phyloP scores from a whole-genome alignment of 2,888 invertebrate species.

The Patella caerulea region DNA sequence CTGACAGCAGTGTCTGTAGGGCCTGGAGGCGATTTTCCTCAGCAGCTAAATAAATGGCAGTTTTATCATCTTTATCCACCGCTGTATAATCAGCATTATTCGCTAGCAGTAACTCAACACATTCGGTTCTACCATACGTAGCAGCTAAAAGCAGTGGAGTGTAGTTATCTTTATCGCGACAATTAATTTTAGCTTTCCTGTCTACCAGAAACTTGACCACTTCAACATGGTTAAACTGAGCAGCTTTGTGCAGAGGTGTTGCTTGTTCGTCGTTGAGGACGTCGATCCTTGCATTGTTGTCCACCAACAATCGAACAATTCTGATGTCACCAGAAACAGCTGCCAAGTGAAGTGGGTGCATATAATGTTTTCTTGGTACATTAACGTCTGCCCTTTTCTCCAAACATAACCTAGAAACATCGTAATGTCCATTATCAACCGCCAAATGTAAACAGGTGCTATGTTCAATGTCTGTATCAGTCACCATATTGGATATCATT shows the following conservation, averaged over 20 bases:
- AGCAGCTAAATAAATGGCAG: conserved; percentile 71
- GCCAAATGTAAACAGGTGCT: conserved; percentile 89
- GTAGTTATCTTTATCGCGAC: conserved; percentile 71
- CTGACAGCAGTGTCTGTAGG: conserved; percentile 65
- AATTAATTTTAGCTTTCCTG: conserved; percentile 70
- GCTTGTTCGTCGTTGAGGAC: conserved; percentile 70
- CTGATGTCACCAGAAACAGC: conserved; percentile 68
- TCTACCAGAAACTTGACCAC: conserved; percentile 69
- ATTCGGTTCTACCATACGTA: conserved; percentile 68
- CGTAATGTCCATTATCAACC: conserved; percentile 87
- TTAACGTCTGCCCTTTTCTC: conserved; percentile 79
- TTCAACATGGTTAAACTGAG: conserved; percentile 67
- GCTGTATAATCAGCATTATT: conserved; percentile 68
- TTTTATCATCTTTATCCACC: conserved; percentile 72
- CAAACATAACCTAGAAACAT: conserved; percentile 76
- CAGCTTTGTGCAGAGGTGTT: conserved; percentile 73
- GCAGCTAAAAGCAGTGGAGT: conserved; percentile 72
- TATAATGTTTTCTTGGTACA: conserved; percentile 81
- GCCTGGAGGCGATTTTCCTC: conserved; percentile 68
- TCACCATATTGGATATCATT: conserved; percentile 74
- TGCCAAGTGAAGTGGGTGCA: conserved; percentile 89
- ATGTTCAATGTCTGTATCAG: conserved; percentile 85
- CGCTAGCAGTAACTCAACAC: conserved; percentile 67
- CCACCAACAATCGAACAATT: conserved; percentile 63
- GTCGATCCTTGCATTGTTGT: conserved; percentile 71